phyloP scores from a whole-genome alignment of 2,888 invertebrate genomes.

The Drosophila trichaetosa region DNA sequence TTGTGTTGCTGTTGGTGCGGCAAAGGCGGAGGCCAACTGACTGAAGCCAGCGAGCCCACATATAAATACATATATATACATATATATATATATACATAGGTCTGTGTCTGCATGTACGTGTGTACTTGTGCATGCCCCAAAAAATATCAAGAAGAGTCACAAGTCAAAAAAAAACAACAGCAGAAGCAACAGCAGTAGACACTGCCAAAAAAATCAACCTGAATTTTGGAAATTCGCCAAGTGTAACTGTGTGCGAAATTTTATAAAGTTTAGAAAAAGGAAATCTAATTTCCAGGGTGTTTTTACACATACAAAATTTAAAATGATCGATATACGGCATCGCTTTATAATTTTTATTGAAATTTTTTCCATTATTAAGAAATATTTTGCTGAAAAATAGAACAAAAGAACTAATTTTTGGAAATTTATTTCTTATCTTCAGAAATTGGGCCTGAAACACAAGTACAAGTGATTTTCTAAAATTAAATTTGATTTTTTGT shows the following conservation, averaged over 20 bases:
- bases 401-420: not conserved
- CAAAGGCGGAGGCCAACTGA: slow-evolving; percentile 1
- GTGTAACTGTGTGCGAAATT: not conserved
- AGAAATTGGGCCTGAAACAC: not conserved
- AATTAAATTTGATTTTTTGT: not conserved
- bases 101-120: not conserved
- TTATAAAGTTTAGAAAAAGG: not conserved
- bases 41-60: slow-evolving; percentile 26
- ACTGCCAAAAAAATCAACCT: not conserved
- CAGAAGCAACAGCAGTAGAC: slow-evolving; percentile 2
- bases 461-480: not conserved
- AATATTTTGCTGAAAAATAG: not conserved
- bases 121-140: slow-evolving; percentile 49
- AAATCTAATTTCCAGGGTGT: not conserved
- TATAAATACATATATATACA: not conserved
- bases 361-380: not conserved
- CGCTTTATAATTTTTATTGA: not conserved
- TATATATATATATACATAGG: not conserved
- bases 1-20: slow-evolving; percentile 35
- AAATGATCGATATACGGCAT: not conserved
- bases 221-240: not conserved
- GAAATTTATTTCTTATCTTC: not conserved
- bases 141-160: slow-evolving; percentile 34
- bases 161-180: slow-evolving; percentile 17
- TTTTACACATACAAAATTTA: not conserved